Percentiles rank a stretch among this genome's conserved stretches.
Evolutionary conservation across 1,140 invertebrate species (phyloP).

Genomic region (Samia ricini): DNA sequence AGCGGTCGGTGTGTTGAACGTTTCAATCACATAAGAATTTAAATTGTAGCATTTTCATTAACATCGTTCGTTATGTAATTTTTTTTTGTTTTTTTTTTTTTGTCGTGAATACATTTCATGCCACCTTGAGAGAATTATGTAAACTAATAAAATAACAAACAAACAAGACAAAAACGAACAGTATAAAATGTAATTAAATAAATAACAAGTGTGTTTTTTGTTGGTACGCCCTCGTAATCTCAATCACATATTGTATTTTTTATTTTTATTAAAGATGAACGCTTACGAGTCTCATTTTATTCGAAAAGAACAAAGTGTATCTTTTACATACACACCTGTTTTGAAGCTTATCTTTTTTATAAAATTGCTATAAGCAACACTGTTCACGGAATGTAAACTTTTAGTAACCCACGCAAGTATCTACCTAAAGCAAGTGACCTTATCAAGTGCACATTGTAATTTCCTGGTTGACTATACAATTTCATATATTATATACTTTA

Average conservation of each 20-base stretch:
- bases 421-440: slow-evolving; percentile 25
- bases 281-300: neutral
- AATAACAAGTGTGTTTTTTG: neutral
- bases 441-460: slow-evolving; percentile 12
- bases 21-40: neutral
- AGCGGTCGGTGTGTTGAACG: neutral
- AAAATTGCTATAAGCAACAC: neutral
- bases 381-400: slow-evolving; percentile 2
- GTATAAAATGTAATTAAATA: neutral
- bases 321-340: neutral
- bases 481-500: neutral
- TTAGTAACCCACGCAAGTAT: neutral
- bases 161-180: neutral
- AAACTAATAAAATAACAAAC: neutral
- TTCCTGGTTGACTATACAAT: slow-evolving; percentile 21
- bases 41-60: neutral
- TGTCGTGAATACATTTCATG: neutral
- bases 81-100: neutral
- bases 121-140: neutral
- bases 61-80: neutral
- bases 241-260: neutral
- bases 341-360: neutral
- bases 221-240: neutral
- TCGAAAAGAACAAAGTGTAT: neutral
- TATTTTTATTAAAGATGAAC: neutral